Conservation (phyloP, 2,113 vertebrate species). For the Rhynchopsitta pachyrhyncha region DNA sequence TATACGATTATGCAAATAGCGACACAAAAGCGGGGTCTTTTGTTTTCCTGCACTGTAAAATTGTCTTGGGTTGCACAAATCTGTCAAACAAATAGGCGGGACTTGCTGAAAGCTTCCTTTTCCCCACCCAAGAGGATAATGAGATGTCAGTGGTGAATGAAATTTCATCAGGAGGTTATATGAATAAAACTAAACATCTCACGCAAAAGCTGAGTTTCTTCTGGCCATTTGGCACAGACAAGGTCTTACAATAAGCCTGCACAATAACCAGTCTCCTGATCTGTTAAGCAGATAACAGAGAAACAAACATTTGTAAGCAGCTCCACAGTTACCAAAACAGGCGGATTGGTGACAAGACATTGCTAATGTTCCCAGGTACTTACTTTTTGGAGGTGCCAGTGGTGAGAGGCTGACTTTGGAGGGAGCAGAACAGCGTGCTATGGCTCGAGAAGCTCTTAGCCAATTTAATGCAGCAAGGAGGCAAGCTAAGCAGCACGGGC, state of each 20-base stretch:
- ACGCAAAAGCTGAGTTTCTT: neutral
- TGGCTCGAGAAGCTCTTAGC: neutral
- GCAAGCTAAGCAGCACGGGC: neutral
- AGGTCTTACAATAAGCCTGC: neutral
- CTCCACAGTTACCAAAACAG: neutral
- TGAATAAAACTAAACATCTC: neutral
- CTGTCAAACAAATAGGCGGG: neutral
- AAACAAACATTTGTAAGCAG: neutral
- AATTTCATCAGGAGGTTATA: neutral
- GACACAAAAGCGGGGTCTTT: neutral
- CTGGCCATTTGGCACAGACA: neutral
- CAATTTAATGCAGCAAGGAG: neutral
- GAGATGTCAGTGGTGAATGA: neutral
- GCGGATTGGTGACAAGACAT: neutral
- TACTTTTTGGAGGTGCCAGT: neutral
- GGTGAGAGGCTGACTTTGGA: neutral
- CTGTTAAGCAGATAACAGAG: neutral
- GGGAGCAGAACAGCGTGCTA: neutral
- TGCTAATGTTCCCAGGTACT: neutral
- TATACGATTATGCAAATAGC: neutral
- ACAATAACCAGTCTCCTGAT: neutral
- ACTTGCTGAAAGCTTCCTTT: neutral
- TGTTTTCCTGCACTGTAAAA: neutral
- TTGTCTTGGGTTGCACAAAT: neutral
- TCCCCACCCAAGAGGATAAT: neutral